A percentile compares a stretch with the other conserved stretches of the same genome.
Conservation (phyloP, 2,888 invertebrate species). For the Nemotelus pantherinus region DNA sequence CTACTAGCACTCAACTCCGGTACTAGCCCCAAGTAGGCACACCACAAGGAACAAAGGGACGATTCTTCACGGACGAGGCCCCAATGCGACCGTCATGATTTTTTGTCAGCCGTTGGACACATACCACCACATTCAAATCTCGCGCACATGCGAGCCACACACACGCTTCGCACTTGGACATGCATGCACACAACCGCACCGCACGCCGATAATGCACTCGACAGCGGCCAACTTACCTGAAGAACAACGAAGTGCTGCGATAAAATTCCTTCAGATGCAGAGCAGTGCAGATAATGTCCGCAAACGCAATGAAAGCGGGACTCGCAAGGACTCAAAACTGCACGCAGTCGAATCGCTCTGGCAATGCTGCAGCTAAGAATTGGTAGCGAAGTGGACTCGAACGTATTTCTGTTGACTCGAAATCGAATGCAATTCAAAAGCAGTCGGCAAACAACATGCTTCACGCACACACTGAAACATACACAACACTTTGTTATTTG, state of each 20-base stretch:
- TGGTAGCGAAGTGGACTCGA: too few relatives aligned
- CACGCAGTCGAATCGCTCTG: not conserved
- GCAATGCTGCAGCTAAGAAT: not conserved
- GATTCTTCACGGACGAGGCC: not conserved
- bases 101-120: slow-evolving; percentile 35
- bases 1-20: too few relatives aligned
- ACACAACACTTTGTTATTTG: not conserved
- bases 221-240: slow-evolving; percentile 5
- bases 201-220: not conserved
- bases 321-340: not conserved
- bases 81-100: not conserved
- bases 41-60: slow-evolving; percentile 18
- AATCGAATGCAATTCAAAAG: slow-evolving; percentile 2
- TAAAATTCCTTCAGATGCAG: slow-evolving; percentile 5
- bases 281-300: not conserved
- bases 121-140: not conserved
- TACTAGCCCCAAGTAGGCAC: too few relatives aligned
- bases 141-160: slow-evolving; percentile 8
- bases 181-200: slow-evolving; percentile 19
- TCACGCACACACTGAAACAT: slow-evolving; percentile 6
- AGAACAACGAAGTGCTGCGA: not conserved
- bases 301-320: not conserved
- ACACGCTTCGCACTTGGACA: slow-evolving; percentile 8
- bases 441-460: slow-evolving; percentile 21
- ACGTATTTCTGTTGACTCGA: not conserved